Base-by-base conservation (phyloP, 2,888 invertebrate genomes). In the Clepsis dumicolana region DNA sequence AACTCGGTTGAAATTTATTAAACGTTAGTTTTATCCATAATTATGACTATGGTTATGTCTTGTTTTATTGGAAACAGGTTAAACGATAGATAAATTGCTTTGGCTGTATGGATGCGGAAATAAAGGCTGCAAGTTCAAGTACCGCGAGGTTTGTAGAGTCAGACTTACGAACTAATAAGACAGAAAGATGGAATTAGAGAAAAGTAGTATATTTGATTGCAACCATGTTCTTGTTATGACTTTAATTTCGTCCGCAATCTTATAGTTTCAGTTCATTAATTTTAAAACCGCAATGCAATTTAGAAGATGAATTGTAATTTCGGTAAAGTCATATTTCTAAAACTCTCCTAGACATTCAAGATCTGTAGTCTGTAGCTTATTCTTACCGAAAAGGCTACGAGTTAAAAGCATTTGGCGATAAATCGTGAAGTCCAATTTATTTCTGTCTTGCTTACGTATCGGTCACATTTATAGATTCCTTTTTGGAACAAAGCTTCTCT, bases 391-490 rank as follows among this genome's bases (percentile, higher is more conserved):
- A 76, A 84, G 79, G 81, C 80, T 83, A 82, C 80, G 87, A 85
- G 89, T 88, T 91, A 90, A 92, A 86, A 92, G 92, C 91, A 88
- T 91, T 92, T 81, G 88, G 88, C 83, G 84, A 93, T 93, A 92
- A 93, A 93, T 93, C 90, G 80, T 83, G 78, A 78, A 80, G 83
- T 79, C 86, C 89, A 89, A 91, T 91, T 90, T 90, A 90, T 89
- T 87, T 84, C 84, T 87, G 87, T 87, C 88, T 84, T 81, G 82
- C 79, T 83, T 86, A 81, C 84, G 84, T 87, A 86, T 87, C 81
- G 85, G 83, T 81, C 80, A 81, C 85, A 80, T 86, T 89, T 87
- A 86, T 76, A 76, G 75, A 74, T 75, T 83, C 88, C 87, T 87
- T 88, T 88, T 85, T 75, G 77, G 84, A 81, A 80, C 80, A 77